Evolutionary conservation across 1,140 invertebrate species (phyloP).

Genomic region (Tetramorium alpestre): DNA sequence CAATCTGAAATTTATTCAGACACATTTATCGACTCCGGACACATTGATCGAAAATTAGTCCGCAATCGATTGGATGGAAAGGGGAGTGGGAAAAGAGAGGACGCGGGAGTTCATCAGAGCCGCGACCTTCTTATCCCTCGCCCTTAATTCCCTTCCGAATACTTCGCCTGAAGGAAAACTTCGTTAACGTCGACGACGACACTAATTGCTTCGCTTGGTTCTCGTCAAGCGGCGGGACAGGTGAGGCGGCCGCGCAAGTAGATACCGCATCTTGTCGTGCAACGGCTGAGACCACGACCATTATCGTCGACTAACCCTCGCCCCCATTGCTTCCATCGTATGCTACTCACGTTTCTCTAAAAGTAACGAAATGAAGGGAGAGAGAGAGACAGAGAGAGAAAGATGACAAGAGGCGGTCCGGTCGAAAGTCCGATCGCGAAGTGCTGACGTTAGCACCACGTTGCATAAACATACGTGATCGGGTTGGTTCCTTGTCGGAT

Average conservation of each 20-base stretch:
- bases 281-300: constrained; percentile 6
- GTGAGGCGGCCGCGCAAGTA: not conserved
- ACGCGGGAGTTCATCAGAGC: not conserved
- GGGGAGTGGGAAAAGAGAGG: not conserved
- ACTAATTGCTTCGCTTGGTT: constrained; percentile 64
- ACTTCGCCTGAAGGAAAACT: constrained; percentile 60
- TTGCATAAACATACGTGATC: constrained; percentile 51
- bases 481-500: not conserved
- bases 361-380: not conserved
- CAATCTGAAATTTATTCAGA: constrained; percentile 1
- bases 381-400: too few species aligned
- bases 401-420: not conserved
- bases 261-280: constrained; percentile 2
- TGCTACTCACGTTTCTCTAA: constrained; percentile 3
- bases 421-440: constrained; percentile 15
- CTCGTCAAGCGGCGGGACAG: constrained; percentile 39
- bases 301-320: constrained; percentile 13
- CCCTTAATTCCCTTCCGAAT: constrained; percentile 60
- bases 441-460: constrained; percentile 33
- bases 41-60: not conserved
- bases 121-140: constrained; percentile 21
- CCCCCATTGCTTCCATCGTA: not conserved
- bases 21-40: not conserved
- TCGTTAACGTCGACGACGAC: constrained; percentile 64
- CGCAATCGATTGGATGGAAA: not conserved